Base-by-base conservation (phyloP, 2,113 vertebrate genomes). In the Sakesphorus luctuosus region DNA sequence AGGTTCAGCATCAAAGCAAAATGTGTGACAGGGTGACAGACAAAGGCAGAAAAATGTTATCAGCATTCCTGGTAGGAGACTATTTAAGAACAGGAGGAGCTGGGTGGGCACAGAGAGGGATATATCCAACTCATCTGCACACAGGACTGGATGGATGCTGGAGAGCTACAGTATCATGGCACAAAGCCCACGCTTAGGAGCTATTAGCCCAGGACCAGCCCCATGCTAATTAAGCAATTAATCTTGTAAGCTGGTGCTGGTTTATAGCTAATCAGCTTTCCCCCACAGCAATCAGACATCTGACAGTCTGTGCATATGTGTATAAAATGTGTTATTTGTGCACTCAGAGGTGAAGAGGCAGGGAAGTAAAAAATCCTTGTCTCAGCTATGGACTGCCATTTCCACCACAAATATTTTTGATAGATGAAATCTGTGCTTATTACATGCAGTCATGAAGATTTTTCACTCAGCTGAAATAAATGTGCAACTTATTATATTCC, bases 141-240 rank as follows among this genome's bases (percentile, higher is more conserved):
- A 15, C 63, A 76, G 59, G 55, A 44, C 26, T 61, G 55, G 44
- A 7, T 40, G 47, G 28, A 59, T 55, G 28, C 44, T 31, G 68
- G 5, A 72, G 33, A 68, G 21, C 31, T 43, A 24, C 2, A 0
- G 18, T 65, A 40, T 36, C 1, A 0, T 13, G 31, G 53, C 3
- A 9, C 66, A 29, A 21, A 55, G 21, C 50, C 33, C 38, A 33
- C 16, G 8, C 6, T 52, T 38, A 89, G 68, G 35, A 71, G 33
- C 43, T 58, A 11, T 14, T 46, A 79, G 69, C 40, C 47, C 62
- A 47, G 77, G 33, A 44, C 20, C 28, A 81, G 79, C 43, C 52
- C 56, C 3, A 4, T 17, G 14, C 17, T 66, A 66, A 76, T 28
- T 68, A 40, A 35, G 10, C 35, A 76, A 52, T n/a, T 68, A 33